phyloP scores from a whole-genome alignment of 2,113 vertebrate species.

The Hystrix brachyura region DNA sequence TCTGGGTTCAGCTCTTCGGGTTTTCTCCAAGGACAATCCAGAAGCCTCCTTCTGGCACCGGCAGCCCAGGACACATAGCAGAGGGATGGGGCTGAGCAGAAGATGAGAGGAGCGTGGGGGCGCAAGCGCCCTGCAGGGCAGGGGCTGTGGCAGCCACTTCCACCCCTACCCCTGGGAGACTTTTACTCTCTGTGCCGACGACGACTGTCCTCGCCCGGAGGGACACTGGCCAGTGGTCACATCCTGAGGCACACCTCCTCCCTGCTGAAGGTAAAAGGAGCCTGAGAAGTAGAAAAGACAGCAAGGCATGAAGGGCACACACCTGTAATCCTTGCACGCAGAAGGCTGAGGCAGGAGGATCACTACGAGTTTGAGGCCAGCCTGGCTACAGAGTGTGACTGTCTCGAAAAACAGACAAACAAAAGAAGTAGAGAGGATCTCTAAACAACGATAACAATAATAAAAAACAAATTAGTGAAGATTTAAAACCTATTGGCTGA shows the following conservation, averaged over 20 bases:
- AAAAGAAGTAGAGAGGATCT: neutral
- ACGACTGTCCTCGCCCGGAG: neutral
- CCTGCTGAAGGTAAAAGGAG: too few species aligned
- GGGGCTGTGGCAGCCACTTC: fast-evolving
- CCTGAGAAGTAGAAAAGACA: neutral
- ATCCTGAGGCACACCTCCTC: neutral
- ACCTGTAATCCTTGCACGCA: neutral
- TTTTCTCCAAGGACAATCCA: neutral
- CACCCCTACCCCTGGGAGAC: neutral
- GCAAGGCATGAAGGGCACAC: too few species aligned
- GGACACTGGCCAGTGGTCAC: neutral
- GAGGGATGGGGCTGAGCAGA: neutral
- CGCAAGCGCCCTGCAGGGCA: neutral
- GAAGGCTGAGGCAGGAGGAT: neutral
- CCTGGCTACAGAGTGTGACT: neutral
- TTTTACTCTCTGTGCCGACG: neutral
- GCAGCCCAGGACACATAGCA: fast-evolving
- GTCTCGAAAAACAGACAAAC: neutral
- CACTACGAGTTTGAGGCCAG: neutral
- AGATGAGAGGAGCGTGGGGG: fast-evolving
- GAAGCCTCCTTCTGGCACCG: neutral
- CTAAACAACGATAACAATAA: neutral
- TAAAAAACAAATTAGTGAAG: neutral
- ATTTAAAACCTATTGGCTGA: neutral
- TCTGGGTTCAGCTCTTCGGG: neutral